Conservation (phyloP, 92 coral and sea anemone genomes). For the Meandrina meandrites region DNA sequence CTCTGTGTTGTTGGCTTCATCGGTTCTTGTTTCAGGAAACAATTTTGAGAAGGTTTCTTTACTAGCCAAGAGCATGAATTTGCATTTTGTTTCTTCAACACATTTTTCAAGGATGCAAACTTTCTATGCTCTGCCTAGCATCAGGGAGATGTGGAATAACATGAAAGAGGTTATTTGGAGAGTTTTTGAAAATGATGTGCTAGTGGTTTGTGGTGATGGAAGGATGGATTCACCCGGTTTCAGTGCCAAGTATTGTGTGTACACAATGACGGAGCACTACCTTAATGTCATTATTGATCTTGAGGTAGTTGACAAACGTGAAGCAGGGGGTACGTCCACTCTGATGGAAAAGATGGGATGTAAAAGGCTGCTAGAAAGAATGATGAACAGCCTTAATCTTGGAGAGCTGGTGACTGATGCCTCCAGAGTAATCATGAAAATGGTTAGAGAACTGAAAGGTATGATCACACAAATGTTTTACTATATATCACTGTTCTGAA, state of each 20-base stretch:
- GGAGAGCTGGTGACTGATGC: too few species aligned
- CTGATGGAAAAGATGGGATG: conserved; percentile 51
- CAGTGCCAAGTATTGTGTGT: conserved; percentile 52
- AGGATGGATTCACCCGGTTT: conserved; percentile 53
- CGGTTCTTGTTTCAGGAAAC: too few species aligned
- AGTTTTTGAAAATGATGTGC: conserved; percentile 31
- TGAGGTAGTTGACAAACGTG: conserved; percentile 50
- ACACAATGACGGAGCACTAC: conserved; percentile 47
- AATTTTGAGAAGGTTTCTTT: too few species aligned
- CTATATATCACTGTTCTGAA: too few species aligned
- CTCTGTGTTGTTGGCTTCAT: conserved; percentile 32
- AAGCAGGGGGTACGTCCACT: conserved; percentile 48
- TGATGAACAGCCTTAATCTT: too few species aligned
- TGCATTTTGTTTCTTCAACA: conserved; percentile 32
- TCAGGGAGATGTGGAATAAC: conserved; percentile 28
- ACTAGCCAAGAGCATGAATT: conserved; percentile 37
- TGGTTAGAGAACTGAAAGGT: conserved; percentile 59
- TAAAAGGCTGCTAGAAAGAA: conserved; percentile 39
- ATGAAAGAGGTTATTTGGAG: conserved; percentile 48
- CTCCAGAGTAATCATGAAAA: too few species aligned
- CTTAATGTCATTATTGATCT: conserved; percentile 41
- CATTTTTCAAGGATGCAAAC: conserved; percentile 42
- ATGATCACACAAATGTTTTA: too few species aligned
- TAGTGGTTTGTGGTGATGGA: conserved; percentile 50
- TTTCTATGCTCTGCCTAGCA: conserved; percentile 41